These are phyloP conservation scores for Priocnemis perturbator DNA, from an alignment of 2,888 invertebrate genomes.

Conservation along the genomic window DNA sequence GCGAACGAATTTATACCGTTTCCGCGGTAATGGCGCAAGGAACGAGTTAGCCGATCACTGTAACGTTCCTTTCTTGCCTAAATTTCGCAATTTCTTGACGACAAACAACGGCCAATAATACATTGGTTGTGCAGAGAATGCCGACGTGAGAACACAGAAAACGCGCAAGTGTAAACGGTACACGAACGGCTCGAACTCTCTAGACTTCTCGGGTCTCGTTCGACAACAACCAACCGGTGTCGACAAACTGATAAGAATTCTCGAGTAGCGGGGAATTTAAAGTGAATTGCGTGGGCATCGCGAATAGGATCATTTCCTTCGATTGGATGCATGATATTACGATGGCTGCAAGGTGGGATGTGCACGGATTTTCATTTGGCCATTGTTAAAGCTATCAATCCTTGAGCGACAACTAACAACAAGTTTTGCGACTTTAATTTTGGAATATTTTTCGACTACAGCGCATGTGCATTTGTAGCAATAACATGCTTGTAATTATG, in stretches of 20 bases:
- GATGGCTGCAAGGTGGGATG: not conserved
- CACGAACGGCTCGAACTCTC: constrained; percentile 23
- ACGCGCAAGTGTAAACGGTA: constrained; percentile 17
- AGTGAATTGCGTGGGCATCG: constrained; percentile 50
- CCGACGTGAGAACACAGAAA: constrained; percentile 19
- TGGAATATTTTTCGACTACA: too few species aligned
- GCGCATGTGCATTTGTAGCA: too few species aligned
- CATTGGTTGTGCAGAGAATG: not conserved
- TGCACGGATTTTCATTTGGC: constrained; percentile 15
- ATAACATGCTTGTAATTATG: too few species aligned
- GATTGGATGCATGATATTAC: constrained; percentile 39
- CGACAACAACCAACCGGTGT: constrained; percentile 58
- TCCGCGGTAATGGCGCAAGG: too few species aligned
- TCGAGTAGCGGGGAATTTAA: constrained; percentile 52
- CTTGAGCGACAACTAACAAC: not conserved
- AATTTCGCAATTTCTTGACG: too few species aligned
- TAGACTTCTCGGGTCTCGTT: constrained; percentile 43
- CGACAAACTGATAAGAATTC: constrained; percentile 68
- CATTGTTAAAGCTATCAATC: constrained; percentile 2
- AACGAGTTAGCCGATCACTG: too few species aligned
- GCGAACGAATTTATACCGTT: too few species aligned
- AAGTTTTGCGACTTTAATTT: too few species aligned
- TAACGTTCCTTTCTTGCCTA: too few species aligned
- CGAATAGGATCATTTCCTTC: constrained; percentile 42
- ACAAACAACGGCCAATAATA: too few species aligned